These are phyloP conservation scores for Drosophila parthenogenetica DNA, from an alignment of 2,888 invertebrate species.

Conservation along the genomic window DNA sequence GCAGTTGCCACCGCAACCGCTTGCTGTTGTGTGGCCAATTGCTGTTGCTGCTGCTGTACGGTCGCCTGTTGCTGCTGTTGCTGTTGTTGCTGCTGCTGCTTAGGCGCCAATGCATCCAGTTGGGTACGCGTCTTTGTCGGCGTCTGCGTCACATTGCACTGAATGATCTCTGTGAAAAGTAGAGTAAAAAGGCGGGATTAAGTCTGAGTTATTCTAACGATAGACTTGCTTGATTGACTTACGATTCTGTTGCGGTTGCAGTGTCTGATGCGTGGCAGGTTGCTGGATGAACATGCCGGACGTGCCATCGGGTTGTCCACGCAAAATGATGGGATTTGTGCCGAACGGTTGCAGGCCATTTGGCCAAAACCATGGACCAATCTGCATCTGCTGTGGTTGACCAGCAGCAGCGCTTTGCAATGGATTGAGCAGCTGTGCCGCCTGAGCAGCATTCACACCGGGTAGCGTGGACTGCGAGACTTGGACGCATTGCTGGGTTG, in stretches of 20 bases:
- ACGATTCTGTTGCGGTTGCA: conserved; percentile 89
- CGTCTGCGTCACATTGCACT: conserved; percentile 83
- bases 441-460: conserved; percentile 84
- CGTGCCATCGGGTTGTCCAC: conserved; percentile 90
- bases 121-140: conserved; percentile 86
- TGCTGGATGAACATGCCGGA: conserved; percentile 93
- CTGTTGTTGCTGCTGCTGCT: conserved; percentile 74
- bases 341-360: conserved; percentile 90
- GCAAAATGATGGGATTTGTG: conserved; percentile 91
- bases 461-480: conserved; percentile 89
- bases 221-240: conserved; percentile 71
- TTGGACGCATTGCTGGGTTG: conserved; percentile 90
- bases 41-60: conserved; percentile 60
- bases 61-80: conserved; percentile 61
- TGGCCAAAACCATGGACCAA: conserved; percentile 92
- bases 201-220: no score
- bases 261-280: conserved; percentile 85
- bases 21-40: conserved; percentile 70
- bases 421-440: conserved; percentile 91
- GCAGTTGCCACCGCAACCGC: conserved; percentile 72
- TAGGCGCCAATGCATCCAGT: conserved; percentile 85
- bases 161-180: conserved; percentile 82
- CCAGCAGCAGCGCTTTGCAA: conserved; percentile 88
- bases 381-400: conserved; percentile 90
- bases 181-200: no score